Base-by-base conservation (phyloP, 1,140 invertebrate species). In the Drosophila lacteicornis region DNA sequence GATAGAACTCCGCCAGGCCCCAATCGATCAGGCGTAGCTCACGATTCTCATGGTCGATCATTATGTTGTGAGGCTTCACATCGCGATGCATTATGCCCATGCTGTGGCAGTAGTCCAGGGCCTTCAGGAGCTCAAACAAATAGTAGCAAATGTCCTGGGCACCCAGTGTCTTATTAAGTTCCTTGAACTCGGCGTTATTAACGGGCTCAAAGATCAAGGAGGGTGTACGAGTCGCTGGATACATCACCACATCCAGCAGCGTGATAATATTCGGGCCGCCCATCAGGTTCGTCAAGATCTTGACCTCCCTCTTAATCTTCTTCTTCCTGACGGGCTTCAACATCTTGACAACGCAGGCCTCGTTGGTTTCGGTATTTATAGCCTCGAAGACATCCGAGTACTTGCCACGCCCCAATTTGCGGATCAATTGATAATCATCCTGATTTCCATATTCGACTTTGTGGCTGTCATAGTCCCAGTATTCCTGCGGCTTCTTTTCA, bases 271-370 rank as follows among this genome's bases (percentile, higher is more conserved):
- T 99, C 93, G 98, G 99, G 92, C 99, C 99, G 85, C 98, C 98
- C 93, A 98, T 95, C 91, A 99, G 95, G 94, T 99, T 99, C 95
- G 99, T 99, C 95, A 99, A 95, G 93, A 99, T 99, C 95, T 99
- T 99, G 91, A 99, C 99, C 95, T 99, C 99, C 93, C 99, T 95
- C 96, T 99, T 99, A 84, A 99, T 99, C 95, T 99, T 99, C 97
- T 99, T 99, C 97, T 99, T 99, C 95, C 99, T 99, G 15, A 99
- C 99, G 91, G 99, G 99, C 97, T 99, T 99, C 92, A 99, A 95
- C 95, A 99, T 99, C 97, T 99, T 99, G 80, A 99, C 98, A 94
- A 99, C 99, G 96, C 98, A 99, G 94, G 99, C 99, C 93, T 99
- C 98, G 95, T 98, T 99, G 94, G 97, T 99, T 93, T 97, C 98